A percentile compares a stretch with the other conserved stretches of the same genome.
phyloP scores from a whole-genome alignment of 1,140 invertebrate genomes.

The Thaumetopoea pityocampa region DNA sequence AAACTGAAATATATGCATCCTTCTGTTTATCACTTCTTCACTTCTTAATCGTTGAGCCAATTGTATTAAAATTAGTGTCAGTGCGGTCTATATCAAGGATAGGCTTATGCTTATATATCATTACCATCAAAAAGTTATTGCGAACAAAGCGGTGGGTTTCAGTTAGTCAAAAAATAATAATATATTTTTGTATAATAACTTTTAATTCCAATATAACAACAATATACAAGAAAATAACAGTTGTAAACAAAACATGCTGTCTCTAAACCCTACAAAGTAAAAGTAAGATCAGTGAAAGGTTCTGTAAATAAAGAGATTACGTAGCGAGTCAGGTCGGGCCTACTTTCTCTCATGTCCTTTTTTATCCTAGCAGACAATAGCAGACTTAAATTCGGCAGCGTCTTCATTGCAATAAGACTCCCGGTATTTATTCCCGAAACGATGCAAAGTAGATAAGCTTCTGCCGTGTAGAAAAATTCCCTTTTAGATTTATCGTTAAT shows the following conservation, averaged over 20 bases:
- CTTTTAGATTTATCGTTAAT: slow-evolving; percentile 56
- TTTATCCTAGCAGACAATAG: slow-evolving; percentile 55
- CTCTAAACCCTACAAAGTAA: slow-evolving; percentile 19
- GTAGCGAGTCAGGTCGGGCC: slow-evolving; percentile 19
- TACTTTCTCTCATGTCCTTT: slow-evolving; percentile 38
- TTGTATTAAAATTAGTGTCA: slow-evolving; percentile 5
- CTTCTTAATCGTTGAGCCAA: too few species aligned
- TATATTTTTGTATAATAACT: too few species aligned
- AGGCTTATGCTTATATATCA: too few species aligned
- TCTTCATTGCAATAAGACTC: slow-evolving; percentile 38
- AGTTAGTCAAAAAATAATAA: too few species aligned
- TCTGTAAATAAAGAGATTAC: slow-evolving; percentile 53
- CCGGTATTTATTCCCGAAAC: slow-evolving; percentile 49
- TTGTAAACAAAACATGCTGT: slow-evolving; percentile 5
- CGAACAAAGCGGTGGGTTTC: too few species aligned
- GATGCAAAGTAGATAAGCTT: slow-evolving; percentile 54
- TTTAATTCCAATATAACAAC: too few species aligned
- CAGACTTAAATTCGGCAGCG: slow-evolving; percentile 42
- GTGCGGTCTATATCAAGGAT: too few species aligned
- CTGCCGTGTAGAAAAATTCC: slow-evolving; percentile 42
- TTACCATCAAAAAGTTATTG: too few species aligned
- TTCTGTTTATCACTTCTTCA: too few species aligned
- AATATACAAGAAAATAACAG: too few species aligned
- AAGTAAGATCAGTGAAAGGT: slow-evolving; percentile 37
- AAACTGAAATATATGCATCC: too few species aligned